These are phyloP conservation scores for Bufo bufo DNA, from an alignment of 2,113 vertebrate genomes.

Conservation along the genomic window DNA sequence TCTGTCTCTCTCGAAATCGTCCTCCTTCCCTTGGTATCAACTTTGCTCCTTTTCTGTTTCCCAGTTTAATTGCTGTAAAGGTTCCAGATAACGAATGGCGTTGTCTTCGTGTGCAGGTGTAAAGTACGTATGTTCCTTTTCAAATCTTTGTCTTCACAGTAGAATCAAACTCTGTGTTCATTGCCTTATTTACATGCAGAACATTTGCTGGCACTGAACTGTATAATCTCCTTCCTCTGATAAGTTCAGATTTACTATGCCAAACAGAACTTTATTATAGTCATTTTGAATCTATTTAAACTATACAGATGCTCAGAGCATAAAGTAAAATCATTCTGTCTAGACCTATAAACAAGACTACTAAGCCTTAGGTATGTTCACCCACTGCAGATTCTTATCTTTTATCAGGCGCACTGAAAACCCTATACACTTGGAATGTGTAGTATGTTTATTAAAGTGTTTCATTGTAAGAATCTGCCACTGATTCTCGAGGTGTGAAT, in stretches of 20 bases:
- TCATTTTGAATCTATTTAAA: conserved; percentile 30
- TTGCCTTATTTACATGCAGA: conserved; percentile 29
- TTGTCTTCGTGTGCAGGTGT: conserved; percentile 28
- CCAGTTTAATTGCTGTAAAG: conserved; percentile 37
- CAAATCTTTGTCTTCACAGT: conserved; percentile 10
- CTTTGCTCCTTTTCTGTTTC: conserved; percentile 28
- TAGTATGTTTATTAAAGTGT: neutral
- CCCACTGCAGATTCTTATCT: neutral
- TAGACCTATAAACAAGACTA: neutral
- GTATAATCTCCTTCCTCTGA: conserved; percentile 33
- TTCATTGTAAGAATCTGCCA: no score
- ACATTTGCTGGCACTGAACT: neutral
- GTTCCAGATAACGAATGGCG: conserved; percentile 38
- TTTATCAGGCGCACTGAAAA: neutral
- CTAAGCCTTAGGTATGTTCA: neutral
- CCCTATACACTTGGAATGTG: neutral
- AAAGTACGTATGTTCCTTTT: conserved; percentile 39
- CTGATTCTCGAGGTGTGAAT: no score
- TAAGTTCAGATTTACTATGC: conserved; percentile 44
- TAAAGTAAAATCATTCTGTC: neutral
- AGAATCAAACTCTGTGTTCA: neutral
- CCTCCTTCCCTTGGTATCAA: conserved; percentile 7
- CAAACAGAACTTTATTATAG: conserved; percentile 30
- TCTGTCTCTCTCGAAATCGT: conserved; percentile 33
- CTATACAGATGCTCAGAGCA: conserved; percentile 19